Base-by-base conservation (phyloP, 2,797 vertebrate species). In the Acridotheres tristis region DNA sequence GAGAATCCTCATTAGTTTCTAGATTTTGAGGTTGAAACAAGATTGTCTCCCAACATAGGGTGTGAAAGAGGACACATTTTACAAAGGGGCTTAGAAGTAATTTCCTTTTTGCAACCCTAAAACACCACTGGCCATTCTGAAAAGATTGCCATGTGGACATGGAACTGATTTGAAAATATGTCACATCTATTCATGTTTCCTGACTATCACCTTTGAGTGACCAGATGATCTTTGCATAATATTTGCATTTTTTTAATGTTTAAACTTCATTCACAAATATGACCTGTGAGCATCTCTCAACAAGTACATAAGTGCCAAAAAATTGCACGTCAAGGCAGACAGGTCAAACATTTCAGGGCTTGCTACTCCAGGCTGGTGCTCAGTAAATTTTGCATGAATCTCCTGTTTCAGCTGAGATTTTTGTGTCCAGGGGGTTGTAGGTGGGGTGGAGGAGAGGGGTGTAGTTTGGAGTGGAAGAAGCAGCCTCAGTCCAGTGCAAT, bases 1-100 rank as follows among this genome's bases (percentile, higher is more conserved):
- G 74, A 73, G 79, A 78, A 27, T 55, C 25, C 19, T 85, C 9
- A 36, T 58, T 85, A 27, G 4, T 84, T 91, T 55, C 51, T 62
- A 47, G 30, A 79, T 74, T 68, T 76, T 29, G 51, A 26, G 29
- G 50, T 48, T 90, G 53, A 88, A 94, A 32, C 1, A 18, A 58
- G 25, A 48, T 57, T 59, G n/a, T 54, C 3, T 77, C 13, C 38
- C 61, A 68, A 19, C 1, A 3, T 0, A 63, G 26, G 13, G 9
- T 29, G 3, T 40, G n/a, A 74, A 93, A 84, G 47, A 84, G 8
- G 27, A 63, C 27, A 34, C 5, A 5, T 51, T 62, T 94, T 84
- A 76, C 67, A 47, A 51, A 78, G 48, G 34, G 13, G 7, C 18
- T 71, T 55, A 78, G 66, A 71, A 80, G 21, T 4, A 58, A 40